Conservation (phyloP, 2,888 invertebrate genomes). For the Heliconius aoede region DNA sequence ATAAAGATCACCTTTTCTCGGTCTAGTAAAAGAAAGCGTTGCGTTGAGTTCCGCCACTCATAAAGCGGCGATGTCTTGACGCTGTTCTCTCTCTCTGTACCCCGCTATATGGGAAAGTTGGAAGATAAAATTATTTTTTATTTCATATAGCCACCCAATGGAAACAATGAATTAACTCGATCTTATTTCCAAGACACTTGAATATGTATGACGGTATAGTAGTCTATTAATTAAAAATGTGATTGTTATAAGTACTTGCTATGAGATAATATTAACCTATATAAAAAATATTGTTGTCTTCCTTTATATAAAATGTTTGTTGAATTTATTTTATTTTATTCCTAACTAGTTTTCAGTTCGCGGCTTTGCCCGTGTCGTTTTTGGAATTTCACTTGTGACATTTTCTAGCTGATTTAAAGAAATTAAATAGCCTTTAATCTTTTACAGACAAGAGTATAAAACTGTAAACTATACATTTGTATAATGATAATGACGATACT, state of each 20-base stretch:
- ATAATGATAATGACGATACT: too few species aligned
- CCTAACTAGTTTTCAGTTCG: too few species aligned
- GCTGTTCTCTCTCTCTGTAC: background rate
- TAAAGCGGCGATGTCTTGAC: background rate
- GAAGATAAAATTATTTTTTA: background rate
- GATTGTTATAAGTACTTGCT: background rate
- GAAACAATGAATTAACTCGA: conserved; percentile 19
- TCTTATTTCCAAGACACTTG: conserved; percentile 20
- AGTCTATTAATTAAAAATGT: conserved; percentile 20
- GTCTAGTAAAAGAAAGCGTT: background rate
- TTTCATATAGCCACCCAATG: background rate
- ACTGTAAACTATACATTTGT: too few species aligned
- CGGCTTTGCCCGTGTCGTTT: too few species aligned
- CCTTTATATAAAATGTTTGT: too few species aligned
- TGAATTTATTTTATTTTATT: too few species aligned
- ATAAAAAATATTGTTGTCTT: background rate
- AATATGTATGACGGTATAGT: conserved; percentile 4
- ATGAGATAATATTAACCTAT: conserved; percentile 13
- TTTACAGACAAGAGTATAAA: too few species aligned
- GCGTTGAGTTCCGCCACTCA: background rate
- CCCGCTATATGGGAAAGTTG: background rate
- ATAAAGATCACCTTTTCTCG: background rate
- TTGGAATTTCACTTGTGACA: too few species aligned
- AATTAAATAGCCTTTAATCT: too few species aligned
- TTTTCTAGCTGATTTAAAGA: too few species aligned